Base-by-base conservation (phyloP, 37 sponge, comb jelly and placozoan genomes). In the Diacarnus erythraeanus region DNA sequence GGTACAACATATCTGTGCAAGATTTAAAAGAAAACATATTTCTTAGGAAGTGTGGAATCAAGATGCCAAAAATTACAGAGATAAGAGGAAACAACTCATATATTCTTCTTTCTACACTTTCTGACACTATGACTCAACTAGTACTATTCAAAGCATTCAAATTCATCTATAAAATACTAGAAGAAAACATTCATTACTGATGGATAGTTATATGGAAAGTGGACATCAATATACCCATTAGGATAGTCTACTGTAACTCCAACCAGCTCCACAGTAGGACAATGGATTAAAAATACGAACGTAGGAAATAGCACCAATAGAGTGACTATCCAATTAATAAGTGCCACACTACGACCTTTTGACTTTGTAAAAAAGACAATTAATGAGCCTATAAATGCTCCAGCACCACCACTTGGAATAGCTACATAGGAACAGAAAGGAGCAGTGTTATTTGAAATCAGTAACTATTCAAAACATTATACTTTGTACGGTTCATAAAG, bases 321-420 rank as follows among this genome's bases (percentile, higher is more conserved):
- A 17, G 77, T 42, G 42, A 80, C 31, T 18, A 80, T 59, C 35
- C 63, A 57, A 30, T 66, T 33, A 20, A 77, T 25, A 22, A 85
- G 63, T 0, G 86, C 69, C 38, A 69, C 74, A 17, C 66, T n/a
- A 1, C 68, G 65, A 35, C 76, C 76, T 64, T 60, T 78, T 2
- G 65, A 29, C 79, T 85, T 85, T 9, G 47, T 41, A 42, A 71
- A 63, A 56, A 71, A 78, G 38, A 85, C 51, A 12, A 85, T 66
- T 0, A 85, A 57, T 22, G 78, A 64, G 22, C 86, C 86, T 17
- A 30, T 36, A 17, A 86, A 29, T 22, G 77, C 85, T 27, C 85
- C 85, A n/a, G 64, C 64, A 31, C 85, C 78, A 60, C 78, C 85
- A 33, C 59, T 22, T 35, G 78, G 85, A 71, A 84, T 77, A 31